Evolutionary conservation across 2,888 invertebrate species (phyloP).

Genomic region (Amphipoea oculea): DNA sequence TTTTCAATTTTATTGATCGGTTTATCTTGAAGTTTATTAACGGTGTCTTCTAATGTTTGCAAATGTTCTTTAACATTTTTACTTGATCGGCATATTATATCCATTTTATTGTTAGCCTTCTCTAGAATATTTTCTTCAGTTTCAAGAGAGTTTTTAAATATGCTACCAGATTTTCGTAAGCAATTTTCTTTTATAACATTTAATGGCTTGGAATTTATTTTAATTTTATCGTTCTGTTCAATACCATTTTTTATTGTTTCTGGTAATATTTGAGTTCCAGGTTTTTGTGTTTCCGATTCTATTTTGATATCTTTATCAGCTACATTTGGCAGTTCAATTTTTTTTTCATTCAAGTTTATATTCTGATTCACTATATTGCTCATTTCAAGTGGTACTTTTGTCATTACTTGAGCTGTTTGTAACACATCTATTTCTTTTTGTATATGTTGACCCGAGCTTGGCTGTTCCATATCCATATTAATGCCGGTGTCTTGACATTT

Average conservation of each 20-base stretch:
- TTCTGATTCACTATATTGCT: slow-evolving; percentile 4
- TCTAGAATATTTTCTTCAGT: slow-evolving; percentile 1
- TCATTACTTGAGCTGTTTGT: not conserved
- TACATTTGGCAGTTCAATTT: not conserved
- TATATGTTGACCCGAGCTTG: not conserved
- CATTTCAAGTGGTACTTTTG: not conserved
- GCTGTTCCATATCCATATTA: not conserved
- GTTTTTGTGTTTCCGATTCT: not conserved
- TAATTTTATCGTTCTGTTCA: not conserved
- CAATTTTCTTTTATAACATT: not conserved
- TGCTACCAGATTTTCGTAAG: not conserved
- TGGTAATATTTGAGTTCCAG: not conserved
- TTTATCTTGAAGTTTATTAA: slow-evolving; percentile 1
- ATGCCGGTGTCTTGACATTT: not conserved
- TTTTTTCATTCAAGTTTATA: not conserved
- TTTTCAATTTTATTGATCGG: not conserved
- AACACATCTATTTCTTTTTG: slow-evolving; percentile 3
- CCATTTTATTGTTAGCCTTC: not conserved
- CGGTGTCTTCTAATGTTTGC: not conserved
- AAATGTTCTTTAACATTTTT: not conserved
- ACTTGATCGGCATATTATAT: not conserved
- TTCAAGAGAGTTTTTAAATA: not conserved
- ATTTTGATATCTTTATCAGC: not conserved
- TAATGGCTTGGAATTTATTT: not conserved
- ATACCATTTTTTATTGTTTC: not conserved